Base-by-base conservation (phyloP, 2,888 invertebrate species). In the Apamea anceps region DNA sequence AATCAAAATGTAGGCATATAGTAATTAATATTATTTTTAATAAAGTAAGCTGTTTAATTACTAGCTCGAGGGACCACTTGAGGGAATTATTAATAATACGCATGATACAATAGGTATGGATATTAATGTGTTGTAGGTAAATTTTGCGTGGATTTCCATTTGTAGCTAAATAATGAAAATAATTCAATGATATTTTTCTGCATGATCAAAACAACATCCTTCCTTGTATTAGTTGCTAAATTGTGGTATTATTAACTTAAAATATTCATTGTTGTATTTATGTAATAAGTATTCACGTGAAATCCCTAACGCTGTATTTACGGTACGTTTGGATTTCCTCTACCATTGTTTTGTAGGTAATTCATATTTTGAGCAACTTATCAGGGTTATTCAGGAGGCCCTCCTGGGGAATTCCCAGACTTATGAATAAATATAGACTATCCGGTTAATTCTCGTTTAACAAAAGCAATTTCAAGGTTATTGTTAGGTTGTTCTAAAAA, bases 191-290 rank as follows among this genome's bases (percentile, higher is more conserved):
- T 32, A 54, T 67, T 77, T 67, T 81, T 79, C 72, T 83, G 60
- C 51, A 67, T 25, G 62, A 75, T 68, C 10, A 70, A 68, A 37
- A 51, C 37, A 62, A 77, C 80, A 80, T 84, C 81, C 81, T 86
- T 87, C 87, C 84, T 78, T 60, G 21, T 86, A 82, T 77, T 73
- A 51, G 25, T 25, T 72, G 45, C 32, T 72, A 63, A 68, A 63
- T 72, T 63, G 21, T 60, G n/a, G 32, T 76, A 60, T 68, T 77
- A 42, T 42, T 42, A 51, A 62, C n/a, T 76, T 51, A 60, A 21
- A 57, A 71, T 67, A 67, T 73, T 73, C 8, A 84, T 63, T 79
- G 37, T 79, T 72, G 18, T 62, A 37, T 81, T 51, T 51, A 28
- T 66, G 10, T 57, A 57, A 67, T n/a, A n/a, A n/a, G n/a, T n/a